Evolutionary conservation across 2,888 invertebrate genomes (phyloP).

Genomic region (Cacoxenus indagator): DNA sequence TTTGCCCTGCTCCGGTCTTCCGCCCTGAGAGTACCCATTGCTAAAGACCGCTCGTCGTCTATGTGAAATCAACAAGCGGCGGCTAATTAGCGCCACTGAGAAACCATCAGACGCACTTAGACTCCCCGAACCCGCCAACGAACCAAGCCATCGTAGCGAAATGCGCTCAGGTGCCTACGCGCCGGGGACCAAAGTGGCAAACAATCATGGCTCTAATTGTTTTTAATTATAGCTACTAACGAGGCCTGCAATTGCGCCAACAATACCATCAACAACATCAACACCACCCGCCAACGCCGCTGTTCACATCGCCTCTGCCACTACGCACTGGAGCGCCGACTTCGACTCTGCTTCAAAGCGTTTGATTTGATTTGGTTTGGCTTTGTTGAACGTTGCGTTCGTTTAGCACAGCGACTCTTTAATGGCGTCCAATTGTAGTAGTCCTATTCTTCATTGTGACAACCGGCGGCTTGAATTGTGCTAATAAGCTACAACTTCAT

Average conservation of each 20-base stretch:
- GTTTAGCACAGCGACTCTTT: neutral
- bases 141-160: neutral
- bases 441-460: neutral
- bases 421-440: neutral
- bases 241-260: neutral
- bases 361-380: neutral
- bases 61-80: slow-evolving; percentile 33
- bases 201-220: slow-evolving; percentile 19
- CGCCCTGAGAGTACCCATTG: neutral
- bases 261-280: neutral
- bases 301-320: neutral
- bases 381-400: neutral
- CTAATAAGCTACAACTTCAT: slow-evolving; percentile 60
- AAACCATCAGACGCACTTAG: slow-evolving; percentile 24
- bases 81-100: slow-evolving; percentile 51
- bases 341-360: neutral
- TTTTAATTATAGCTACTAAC: slow-evolving; percentile 19
- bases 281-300: neutral
- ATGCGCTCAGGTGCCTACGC: neutral
- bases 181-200: neutral
- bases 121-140: neutral
- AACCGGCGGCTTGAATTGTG: slow-evolving; percentile 16
- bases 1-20: neutral
- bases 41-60: too few species aligned
- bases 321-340: too few species aligned